Conservation (phyloP, 2,888 invertebrate species). For the Caenorhabditis sp. region DNA sequence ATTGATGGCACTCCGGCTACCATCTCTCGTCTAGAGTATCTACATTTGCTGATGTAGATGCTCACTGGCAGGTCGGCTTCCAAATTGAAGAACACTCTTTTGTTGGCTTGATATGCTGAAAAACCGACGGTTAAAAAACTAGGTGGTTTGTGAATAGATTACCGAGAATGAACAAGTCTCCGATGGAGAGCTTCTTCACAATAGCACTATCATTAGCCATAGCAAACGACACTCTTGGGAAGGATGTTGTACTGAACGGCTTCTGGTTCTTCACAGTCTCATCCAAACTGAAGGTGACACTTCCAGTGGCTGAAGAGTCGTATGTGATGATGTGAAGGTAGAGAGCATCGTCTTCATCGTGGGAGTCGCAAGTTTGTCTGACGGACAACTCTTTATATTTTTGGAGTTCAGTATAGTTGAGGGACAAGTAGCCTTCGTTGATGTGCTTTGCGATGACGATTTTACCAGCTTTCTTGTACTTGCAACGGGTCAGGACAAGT, state of each 20-base stretch:
- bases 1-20: not conserved
- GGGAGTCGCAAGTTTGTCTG: not conserved
- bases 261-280: not conserved
- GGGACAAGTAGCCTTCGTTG: too few species aligned
- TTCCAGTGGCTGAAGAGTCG: not conserved
- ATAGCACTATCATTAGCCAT: not conserved
- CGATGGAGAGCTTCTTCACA: not conserved
- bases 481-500: not conserved
- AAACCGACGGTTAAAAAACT: too few species aligned
- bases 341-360: not conserved
- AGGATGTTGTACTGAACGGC: not conserved
- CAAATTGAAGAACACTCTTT: not conserved
- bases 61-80: not conserved
- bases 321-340: not conserved
- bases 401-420: not conserved
- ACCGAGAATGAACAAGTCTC: not conserved
- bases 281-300: not conserved
- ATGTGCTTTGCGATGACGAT: not conserved
- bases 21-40: not conserved
- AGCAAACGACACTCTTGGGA: not conserved
- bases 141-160: not conserved
- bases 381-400: not conserved
- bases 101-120: not conserved
- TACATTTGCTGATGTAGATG: conserved; percentile 17
- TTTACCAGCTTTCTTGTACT: not conserved